Base-by-base conservation (phyloP, 2,888 invertebrate genomes). In the Panopea generosa region DNA sequence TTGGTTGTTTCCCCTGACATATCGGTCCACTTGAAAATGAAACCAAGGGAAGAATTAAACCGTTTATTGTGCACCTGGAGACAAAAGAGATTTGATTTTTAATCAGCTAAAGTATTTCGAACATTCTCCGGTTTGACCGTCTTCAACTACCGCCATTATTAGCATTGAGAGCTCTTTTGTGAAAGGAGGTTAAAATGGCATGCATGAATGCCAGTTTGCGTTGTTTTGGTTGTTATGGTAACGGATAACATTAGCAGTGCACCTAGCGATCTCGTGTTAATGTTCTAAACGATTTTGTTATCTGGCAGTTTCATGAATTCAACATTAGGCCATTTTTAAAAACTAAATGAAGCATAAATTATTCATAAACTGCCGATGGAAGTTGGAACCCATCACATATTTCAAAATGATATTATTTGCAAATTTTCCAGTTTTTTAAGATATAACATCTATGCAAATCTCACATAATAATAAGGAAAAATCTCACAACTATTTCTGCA, bases 41-140 rank as follows among this genome's bases (percentile, higher is more conserved):
- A 60, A 45, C 52, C 60, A 60, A 55, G 59, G 47, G 65, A 43
- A 66, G 60, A 72, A 66, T 72, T 52, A 60, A 53, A 66, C 72
- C 29, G 66, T 60, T 66, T 61, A 60, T 59, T 66, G 2, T 61
- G 73, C 73, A 73, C 73, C 73, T 73, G 73, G 70, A n/a, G 60
- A 61, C 67, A 67, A 73, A 73, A 66, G 60, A 60, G 33, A 11
- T 33, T 33, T 4, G 33, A 33, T 33, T 33, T 33, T 26, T 62
- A 61, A 55, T 70, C 69, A 70, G 33, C 53, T 43, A n/a, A 69
- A 70, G 47, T 62, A 70, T 70, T 62, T 62, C 33, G 53, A 55
- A 70, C 61, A 70, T 70, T 50, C 61, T 55, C 22, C 45, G 60
- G 45, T 50, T 49, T 38, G 29, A n/a, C n/a, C n/a, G n/a, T 33